phyloP scores from a whole-genome alignment of 1,140 invertebrate species.

The Homarus americanus region DNA sequence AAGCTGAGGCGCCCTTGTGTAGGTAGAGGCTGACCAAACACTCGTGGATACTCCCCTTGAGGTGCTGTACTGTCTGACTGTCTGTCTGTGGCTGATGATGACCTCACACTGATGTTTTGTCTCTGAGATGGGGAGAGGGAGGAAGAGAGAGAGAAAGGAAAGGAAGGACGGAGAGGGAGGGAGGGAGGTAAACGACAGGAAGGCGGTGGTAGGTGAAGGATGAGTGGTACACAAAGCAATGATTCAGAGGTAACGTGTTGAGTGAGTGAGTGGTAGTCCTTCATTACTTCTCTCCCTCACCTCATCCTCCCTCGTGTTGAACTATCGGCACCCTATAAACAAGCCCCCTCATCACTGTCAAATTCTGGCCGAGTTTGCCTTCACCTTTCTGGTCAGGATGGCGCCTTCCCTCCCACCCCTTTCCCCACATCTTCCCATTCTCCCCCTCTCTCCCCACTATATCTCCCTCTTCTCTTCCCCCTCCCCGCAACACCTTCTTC shows the following conservation, averaged over 20 bases:
- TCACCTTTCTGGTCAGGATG: too few relatives aligned
- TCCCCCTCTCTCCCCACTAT: neutral
- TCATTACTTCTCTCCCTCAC: too few relatives aligned
- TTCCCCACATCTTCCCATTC: neutral
- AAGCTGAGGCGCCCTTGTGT: too few relatives aligned
- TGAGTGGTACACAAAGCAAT: neutral
- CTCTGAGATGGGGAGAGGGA: neutral
- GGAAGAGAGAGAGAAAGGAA: constrained; percentile 11
- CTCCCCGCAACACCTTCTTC: neutral
- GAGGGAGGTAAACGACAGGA: neutral
- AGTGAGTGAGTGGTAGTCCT: neutral
- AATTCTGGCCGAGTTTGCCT: too few relatives aligned
- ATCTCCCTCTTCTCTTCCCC: neutral
- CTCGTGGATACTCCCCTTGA: too few relatives aligned
- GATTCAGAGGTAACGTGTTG: neutral
- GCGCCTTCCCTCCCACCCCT: neutral
- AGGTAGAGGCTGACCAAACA: too few relatives aligned
- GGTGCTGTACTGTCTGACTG: too few relatives aligned
- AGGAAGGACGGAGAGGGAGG: neutral
- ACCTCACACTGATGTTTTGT: too few relatives aligned
- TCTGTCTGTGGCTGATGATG: too few relatives aligned
- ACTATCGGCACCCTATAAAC: too few relatives aligned
- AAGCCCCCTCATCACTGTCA: too few relatives aligned
- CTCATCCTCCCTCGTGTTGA: too few relatives aligned
- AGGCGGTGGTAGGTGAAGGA: neutral